Evolutionary conservation across 92 coral and sea anemone genomes (phyloP), one percentile per base, ranked within the genome.

Genomic region (Hydrozoanthus gracilis): DNA sequence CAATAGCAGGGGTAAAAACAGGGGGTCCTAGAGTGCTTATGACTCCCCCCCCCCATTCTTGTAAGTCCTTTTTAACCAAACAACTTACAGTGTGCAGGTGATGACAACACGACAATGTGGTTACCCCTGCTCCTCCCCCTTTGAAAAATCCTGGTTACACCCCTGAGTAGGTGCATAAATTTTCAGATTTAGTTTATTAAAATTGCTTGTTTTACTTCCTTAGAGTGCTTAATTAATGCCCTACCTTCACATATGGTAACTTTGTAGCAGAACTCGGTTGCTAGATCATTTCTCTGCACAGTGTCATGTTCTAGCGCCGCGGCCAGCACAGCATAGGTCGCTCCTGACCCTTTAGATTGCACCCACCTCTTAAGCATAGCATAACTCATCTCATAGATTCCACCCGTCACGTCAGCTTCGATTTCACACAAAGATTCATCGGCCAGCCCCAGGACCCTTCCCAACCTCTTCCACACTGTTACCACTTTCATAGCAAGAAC

Each of bases 291-390:
- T 64, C 90, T 86, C 13, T 77, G 44, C 17, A 92, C 64, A 6
- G 83, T 89, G 6, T 83, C 76, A 68, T 90, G 87, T 62, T 51
- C 52, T 3, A 94, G 83, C 7, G 90, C 93, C 47, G 65, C 35
- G 0, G 92, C 98, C 52, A 94, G 77, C 13, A 67, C 77, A 20
- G 58, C 18, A 50, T 90, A 94, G 8, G 84, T 94, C 4, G 95
- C 93, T 9, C 10, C 73, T 13, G 84, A 48, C 9, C 92, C 98
- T 27, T 71, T 75, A 4, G 52, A 11, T 68, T 92, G 86, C 13
- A 50, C 70, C 98, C 98, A 94, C 77, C 44, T 90, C 58, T 70
- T 88, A 8, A 94, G 69, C 98, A 92, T 88, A 3, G 84, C 78
- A 50, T 75, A 90, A 49, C 91, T 64, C 52, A 58, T 79, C 66